Base-by-base conservation (phyloP, 2,113 vertebrate genomes). In the Bos javanicus region DNA sequence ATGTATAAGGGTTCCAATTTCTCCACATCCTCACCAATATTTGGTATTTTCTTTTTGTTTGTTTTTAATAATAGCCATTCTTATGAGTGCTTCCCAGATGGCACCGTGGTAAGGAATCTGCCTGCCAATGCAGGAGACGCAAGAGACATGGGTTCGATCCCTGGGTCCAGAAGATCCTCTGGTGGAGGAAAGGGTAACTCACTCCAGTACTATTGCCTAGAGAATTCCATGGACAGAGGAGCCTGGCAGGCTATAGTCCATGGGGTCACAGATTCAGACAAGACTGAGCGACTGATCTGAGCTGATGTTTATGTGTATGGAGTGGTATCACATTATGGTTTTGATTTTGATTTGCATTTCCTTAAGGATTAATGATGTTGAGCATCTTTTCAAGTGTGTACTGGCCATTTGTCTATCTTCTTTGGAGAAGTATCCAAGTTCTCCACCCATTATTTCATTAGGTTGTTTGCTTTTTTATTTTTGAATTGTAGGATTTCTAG, bases 91-190 rank as follows among this genome's bases (percentile, higher is more conserved):
- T 43, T 43, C 71, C 71, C 39, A 26, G 71, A 39, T 14, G 71
- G 23, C 39, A 14, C 71, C 1, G 12, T 43, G 6, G 71, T 43
- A 15, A 76, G 23, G 71, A 26, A 43, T 39, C 39, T 76, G 71
- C 71, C 71, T 43, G 71, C 23, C 71, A 7, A 1, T 14, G 71
- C 71, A 76, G 71, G 39, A 76, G 71, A 26, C 12, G 1, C 21
- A 43, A 43, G 39, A 43, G 39, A 43, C 0, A 1, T 14, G 71
- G 12, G 12, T 14, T 76, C 3, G 0, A 4, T 39, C n/a, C 10
- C 67, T 39, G n/a, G n/a, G 10, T 5, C 19, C 2, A 7, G n/a
- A 71, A 71, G 67, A 71, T 26, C 71, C 71, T 43, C 71, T 76
- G 71, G 71, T 43, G 36, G 23, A 76, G 6, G 71, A 76, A 76